Conservation (phyloP, 2,113 vertebrate species). For the Elanoides forficatus region DNA sequence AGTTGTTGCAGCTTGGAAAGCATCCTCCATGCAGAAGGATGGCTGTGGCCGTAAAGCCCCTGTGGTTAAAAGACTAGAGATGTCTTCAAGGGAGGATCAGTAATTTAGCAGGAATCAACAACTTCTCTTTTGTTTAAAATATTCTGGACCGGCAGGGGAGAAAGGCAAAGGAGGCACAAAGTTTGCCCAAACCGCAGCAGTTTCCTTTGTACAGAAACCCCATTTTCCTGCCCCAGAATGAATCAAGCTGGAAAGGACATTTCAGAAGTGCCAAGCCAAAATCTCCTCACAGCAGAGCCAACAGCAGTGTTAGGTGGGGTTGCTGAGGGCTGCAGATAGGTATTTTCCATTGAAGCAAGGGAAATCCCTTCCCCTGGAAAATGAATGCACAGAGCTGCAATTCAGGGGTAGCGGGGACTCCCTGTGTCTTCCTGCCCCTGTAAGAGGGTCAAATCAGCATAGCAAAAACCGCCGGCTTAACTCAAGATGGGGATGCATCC, state of each 20-base stretch:
- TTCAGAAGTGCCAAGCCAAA: not conserved
- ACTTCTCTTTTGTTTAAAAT: not conserved
- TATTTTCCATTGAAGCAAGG: not conserved
- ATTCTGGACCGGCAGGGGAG: not conserved
- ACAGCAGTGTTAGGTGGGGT: not conserved
- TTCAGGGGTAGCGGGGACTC: not conserved
- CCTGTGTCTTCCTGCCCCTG: not conserved
- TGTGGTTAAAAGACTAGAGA: not conserved
- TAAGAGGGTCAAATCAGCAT: fast-evolving
- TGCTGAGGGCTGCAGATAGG: not conserved
- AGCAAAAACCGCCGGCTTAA: fast-evolving
- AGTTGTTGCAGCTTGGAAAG: not conserved
- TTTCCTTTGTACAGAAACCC: not conserved
- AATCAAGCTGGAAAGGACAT: not conserved
- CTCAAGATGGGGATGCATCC: not conserved
- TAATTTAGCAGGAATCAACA: not conserved
- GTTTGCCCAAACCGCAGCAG: not conserved
- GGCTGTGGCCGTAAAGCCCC: not conserved
- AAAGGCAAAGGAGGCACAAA: not conserved
- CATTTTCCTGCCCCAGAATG: not conserved
- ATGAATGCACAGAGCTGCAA: not conserved
- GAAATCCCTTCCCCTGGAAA: not conserved
- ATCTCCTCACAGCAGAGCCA: not conserved
- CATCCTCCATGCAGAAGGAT: not conserved
- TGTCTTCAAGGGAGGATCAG: not conserved